These are phyloP conservation scores for Orgyia antiqua DNA, from an alignment of 2,888 invertebrate species.

Conservation along the genomic window DNA sequence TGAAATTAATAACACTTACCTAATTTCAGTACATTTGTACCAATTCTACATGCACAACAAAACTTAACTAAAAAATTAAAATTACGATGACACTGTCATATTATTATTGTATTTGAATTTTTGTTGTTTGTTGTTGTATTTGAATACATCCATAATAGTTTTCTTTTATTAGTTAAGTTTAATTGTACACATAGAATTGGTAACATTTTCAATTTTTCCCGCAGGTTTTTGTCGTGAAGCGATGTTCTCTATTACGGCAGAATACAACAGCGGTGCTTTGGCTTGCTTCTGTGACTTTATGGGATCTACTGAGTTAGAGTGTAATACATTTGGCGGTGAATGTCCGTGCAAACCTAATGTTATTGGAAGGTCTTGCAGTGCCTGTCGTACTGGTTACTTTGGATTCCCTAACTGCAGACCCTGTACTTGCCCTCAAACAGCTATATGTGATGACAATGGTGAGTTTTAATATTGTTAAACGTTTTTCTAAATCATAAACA, in stretches of 20 bases:
- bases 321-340: constrained; percentile 96
- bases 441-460: constrained; percentile 86
- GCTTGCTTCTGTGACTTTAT: constrained; percentile 93
- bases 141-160: too few species aligned
- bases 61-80: too few species aligned
- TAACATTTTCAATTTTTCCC: too few species aligned
- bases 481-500: too few species aligned
- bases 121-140: too few species aligned
- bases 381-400: constrained; percentile 94
- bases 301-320: constrained; percentile 90
- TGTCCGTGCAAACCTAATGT: constrained; percentile 95
- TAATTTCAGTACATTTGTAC: background rate
- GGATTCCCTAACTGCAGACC: constrained; percentile 96
- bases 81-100: too few species aligned
- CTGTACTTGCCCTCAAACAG: constrained; percentile 91
- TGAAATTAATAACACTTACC: background rate
- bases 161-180: too few species aligned
- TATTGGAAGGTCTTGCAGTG: constrained; percentile 91
- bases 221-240: constrained; percentile 92
- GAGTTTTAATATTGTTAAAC: constrained; percentile 16
- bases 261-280: constrained; percentile 96
- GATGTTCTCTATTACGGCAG: constrained; percentile 95
- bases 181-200: too few species aligned
- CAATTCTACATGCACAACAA: too few species aligned
- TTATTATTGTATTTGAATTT: too few species aligned